Base-by-base conservation (phyloP, 2,113 vertebrate genomes). In the Stigmatopora nigra region DNA sequence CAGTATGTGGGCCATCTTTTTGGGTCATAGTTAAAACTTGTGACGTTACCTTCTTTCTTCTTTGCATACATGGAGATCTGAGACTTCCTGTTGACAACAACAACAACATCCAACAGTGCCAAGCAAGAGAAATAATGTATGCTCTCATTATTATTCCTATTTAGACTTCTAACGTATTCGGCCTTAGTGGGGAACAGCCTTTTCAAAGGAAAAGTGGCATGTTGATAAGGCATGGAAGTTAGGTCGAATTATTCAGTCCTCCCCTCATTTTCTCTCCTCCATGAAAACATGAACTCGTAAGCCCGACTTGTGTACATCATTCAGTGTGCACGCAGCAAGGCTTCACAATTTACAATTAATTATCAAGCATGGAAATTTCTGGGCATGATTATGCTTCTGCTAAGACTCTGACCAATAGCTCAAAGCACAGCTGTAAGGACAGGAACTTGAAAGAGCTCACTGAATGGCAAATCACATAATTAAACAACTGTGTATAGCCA, bases 101-200 rank as follows among this genome's bases (percentile, higher is more conserved):
- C 82, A 87, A 84, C 85, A 86, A 85, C 83, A 84, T 76, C 81
- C 82, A 76, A 77, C 71, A 82, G 70, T 67, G 79, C 74, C 82
- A 31, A 85, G 87, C 84, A 87, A 84, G 77, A 85, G 80, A 76
- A 82, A 78, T 89, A 89, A 88, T 87, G 78, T 84, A 88, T 88
- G 84, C 86, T 64, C 81, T 87, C 85, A 84, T 89, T 88, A 89
- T 85, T 82, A 89, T 89, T 88, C 85, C 76, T 80, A 82, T 86
- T 86, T 88, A 72, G 78, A 81, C 65, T 80, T 86, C 71, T 89
- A 87, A 89, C 88, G 86, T 89, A 89, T 89, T 87, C 86, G 65
- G 79, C 81, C 81, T 86, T 87, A 78, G 81, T 80, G 71, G 53
- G 84, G 82, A 83, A 78, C 73, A 79, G 79, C 69, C 68, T 69